Base-by-base conservation (phyloP, 2,797 vertebrate species). In the Poecilia wingei region DNA sequence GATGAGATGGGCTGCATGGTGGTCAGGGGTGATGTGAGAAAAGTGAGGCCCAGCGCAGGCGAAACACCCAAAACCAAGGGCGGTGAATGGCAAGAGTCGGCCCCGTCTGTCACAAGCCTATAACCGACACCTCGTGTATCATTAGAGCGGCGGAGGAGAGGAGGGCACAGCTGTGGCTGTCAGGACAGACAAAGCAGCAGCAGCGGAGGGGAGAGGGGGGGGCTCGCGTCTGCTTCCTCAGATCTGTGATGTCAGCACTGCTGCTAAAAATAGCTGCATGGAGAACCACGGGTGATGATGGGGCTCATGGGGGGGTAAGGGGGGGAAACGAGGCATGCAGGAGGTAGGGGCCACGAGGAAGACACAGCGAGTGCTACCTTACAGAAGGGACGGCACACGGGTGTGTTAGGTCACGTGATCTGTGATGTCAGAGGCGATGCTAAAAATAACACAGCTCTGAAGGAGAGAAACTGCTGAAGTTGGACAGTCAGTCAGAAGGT, bases 181-280 rank as follows among this genome's bases (percentile, higher is more conserved):
- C 93, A 93, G 86, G 55, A n/a, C 85, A 5, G 1, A 47, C 57
- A 89, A 92, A 93, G 84, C 89, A 82, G 83, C 77, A 86, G 82
- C 20, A 73, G 9, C 0, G 4, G 36, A 87, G 88, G 70, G 93
- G 71, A 87, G 86, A 89, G 91, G 93, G 72, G 88, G 89, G 91
- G 87, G 82, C 86, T 89, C 85, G 84, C 79, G 75, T 86, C 86
- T 87, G 89, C 82, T 82, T 90, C 88, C 87, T 87, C 84, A 85
- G 75, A 84, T 85, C 85, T 84, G 85, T 94, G 94, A 95, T 92
- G 93, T 95, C 94, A 94, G 89, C 82, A 84, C 72, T 79, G 86
- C 53, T 79, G 87, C 93, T 94, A 95, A 92, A 94, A 94, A 94
- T 95, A 96, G 88, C 84, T 41, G 70, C 2, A 69, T 77, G 87